phyloP scores from a whole-genome alignment of 2,113 vertebrate species.

The Perccottus glenii region DNA sequence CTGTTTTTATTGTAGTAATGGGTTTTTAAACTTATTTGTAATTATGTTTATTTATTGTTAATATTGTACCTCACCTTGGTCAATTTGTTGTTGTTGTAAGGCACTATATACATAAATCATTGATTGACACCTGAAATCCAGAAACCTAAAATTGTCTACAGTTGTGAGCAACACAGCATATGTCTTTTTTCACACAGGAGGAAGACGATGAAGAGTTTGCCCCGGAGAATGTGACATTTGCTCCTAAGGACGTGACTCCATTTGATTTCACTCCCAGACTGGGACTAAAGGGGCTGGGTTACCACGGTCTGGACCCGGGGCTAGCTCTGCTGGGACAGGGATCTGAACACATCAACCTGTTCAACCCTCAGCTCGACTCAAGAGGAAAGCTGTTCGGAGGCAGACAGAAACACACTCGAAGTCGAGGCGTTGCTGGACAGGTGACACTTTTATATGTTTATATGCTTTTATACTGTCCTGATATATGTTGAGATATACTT shows the following conservation, averaged over 20 bases:
- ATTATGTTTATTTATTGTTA: too few relatives aligned
- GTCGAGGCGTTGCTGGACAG: slow-evolving; percentile 91
- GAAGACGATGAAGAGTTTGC: slow-evolving; percentile 87
- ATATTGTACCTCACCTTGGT: too few relatives aligned
- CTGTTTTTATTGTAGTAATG: too few relatives aligned
- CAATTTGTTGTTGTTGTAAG: too few relatives aligned
- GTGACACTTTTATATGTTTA: slow-evolving; percentile 41
- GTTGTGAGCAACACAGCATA: too few relatives aligned
- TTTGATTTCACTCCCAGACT: slow-evolving; percentile 86
- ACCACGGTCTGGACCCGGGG: slow-evolving; percentile 88
- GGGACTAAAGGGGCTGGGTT: slow-evolving; percentile 90
- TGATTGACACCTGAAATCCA: too few relatives aligned
- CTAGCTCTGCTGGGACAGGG: slow-evolving; percentile 81
- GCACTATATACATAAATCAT: too few relatives aligned
- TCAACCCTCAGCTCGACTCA: slow-evolving; percentile 76
- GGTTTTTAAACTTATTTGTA: too few relatives aligned
- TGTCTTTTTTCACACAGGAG: neutral
- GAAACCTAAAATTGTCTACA: too few relatives aligned
- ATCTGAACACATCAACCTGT: slow-evolving; percentile 80
- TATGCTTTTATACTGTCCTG: too few relatives aligned
- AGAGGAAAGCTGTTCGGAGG: slow-evolving; percentile 80
- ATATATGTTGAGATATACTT: too few relatives aligned
- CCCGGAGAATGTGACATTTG: slow-evolving; percentile 91
- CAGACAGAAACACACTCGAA: slow-evolving; percentile 60
- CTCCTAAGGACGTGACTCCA: slow-evolving; percentile 90